phyloP scores from a whole-genome alignment of 2,797 vertebrate species.

The Allochrocebus solatus region DNA sequence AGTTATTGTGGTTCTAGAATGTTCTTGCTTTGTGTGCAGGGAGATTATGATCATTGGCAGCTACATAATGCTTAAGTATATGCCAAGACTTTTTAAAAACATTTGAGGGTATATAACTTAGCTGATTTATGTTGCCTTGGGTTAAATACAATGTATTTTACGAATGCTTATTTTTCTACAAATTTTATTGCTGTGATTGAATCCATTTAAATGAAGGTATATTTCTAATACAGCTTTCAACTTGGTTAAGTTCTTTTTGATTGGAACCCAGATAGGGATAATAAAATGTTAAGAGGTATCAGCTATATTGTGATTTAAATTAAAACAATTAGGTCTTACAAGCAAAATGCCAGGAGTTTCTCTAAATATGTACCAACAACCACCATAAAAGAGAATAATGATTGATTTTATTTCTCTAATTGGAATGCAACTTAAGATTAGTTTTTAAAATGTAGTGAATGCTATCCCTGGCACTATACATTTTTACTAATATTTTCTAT shows the following conservation, averaged over 20 bases:
- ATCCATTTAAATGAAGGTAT: conserved; percentile 20
- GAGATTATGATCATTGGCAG: not conserved
- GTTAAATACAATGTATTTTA: conserved; percentile 48
- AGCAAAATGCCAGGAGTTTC: not conserved
- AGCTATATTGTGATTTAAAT: conserved; percentile 13
- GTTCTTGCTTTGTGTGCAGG: not conserved
- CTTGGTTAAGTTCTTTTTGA: conserved; percentile 6
- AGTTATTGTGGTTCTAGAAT: not conserved
- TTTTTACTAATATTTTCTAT: conserved; percentile 6
- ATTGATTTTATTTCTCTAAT: conserved; percentile 39
- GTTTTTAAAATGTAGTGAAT: not conserved
- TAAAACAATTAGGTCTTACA: conserved; percentile 4
- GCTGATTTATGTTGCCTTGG: conserved; percentile 1
- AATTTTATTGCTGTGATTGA: conserved; percentile 52
- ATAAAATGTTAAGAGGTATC: not conserved
- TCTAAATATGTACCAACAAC: not conserved
- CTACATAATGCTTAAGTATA: not conserved
- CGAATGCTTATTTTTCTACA: not conserved
- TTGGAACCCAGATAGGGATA: not conserved
- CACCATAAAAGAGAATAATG: not conserved
- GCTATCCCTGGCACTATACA: not conserved
- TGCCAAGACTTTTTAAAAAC: not conserved
- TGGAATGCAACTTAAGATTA: not conserved
- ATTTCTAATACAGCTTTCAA: conserved; percentile 30
- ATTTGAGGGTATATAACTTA: not conserved